Evolutionary conservation across 2,113 vertebrate species (phyloP), one percentile per base, ranked within the genome.

Genomic region (Marmota flaviventris): DNA sequence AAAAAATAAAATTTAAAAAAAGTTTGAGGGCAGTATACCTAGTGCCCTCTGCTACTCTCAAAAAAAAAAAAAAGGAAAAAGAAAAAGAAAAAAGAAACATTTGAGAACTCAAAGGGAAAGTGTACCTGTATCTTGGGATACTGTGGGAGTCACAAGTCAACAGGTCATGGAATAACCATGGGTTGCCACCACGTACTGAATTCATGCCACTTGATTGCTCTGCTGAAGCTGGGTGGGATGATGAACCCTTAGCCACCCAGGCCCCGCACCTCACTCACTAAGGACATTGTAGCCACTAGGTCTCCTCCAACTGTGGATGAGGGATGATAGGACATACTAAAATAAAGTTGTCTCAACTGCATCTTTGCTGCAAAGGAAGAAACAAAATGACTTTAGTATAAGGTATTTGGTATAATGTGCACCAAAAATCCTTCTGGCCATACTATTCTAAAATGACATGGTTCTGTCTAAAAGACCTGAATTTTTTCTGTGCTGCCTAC

Each of bases 321-420:
- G 14, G 12, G 37, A 63, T 58, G 34, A 24, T 2, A 20, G 3
- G 12, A 72, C 17, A 51, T 25, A 63, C 22, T n/a, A 16, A 72
- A 63, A 61, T 42, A 51, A 92, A 86, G 72, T 32, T 65, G 29
- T 2, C n/a, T 34, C 34, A 53, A 61, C 24, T 17, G 1, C 32
- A 45, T 27, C 67, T 75, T 87, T n/a, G 14, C 56, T 56, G 10
- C 84, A 92, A 72, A 70, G 42, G 78, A 85, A 63, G 61, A 82
- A 34, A 56, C 48, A 78, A 65, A 91, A 72, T 16, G 51, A 48
- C 37, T 86, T 87, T 25, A 70, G 51, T 87, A 87, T 94, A 88
- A 78, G n/a, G n/a, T 24, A 65, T 88, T 79, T 67, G 83, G 58
- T 45, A 79, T n/a, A 42, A 39, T 13, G 4, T 20, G 87, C 29